phyloP scores from a whole-genome alignment of 2,797 vertebrate genomes.

The Hylomyscus alleni region DNA sequence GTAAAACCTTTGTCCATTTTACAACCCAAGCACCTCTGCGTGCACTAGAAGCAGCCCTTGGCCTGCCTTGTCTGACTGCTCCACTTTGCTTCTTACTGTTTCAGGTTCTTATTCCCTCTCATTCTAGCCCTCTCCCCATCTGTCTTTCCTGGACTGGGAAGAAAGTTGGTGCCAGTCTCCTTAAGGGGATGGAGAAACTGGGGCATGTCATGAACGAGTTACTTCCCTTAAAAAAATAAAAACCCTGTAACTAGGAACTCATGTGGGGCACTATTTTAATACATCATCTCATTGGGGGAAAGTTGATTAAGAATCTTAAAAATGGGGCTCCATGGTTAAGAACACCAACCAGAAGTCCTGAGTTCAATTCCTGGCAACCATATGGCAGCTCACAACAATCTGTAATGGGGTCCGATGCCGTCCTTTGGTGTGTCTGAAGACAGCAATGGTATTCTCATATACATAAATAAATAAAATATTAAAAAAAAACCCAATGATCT shows the following conservation, averaged over 20 bases:
- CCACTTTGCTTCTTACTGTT: conserved; percentile 9
- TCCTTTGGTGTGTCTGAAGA: neutral
- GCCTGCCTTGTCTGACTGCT: conserved; percentile 46
- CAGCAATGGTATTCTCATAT: neutral
- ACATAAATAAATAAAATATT: neutral
- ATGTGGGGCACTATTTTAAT: neutral
- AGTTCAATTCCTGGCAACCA: neutral
- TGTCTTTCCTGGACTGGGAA: neutral
- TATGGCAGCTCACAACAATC: neutral
- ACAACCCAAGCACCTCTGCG: conserved; percentile 86
- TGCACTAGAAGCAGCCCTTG: conserved; percentile 33
- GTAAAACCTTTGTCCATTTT: conserved; percentile 87
- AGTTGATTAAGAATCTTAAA: neutral
- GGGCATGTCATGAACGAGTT: neutral
- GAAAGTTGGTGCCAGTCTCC: neutral
- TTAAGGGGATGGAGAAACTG: neutral
- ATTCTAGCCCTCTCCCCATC: neutral
- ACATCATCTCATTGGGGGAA: neutral
- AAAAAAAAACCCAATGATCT: conserved; percentile 23
- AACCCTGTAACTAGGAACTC: neutral
- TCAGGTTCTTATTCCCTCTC: neutral
- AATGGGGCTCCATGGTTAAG: neutral
- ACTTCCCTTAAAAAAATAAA: neutral
- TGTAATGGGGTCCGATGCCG: neutral
- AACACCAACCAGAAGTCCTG: neutral